phyloP scores from a whole-genome alignment of 2,797 vertebrate species.

The Argentina silus region DNA sequence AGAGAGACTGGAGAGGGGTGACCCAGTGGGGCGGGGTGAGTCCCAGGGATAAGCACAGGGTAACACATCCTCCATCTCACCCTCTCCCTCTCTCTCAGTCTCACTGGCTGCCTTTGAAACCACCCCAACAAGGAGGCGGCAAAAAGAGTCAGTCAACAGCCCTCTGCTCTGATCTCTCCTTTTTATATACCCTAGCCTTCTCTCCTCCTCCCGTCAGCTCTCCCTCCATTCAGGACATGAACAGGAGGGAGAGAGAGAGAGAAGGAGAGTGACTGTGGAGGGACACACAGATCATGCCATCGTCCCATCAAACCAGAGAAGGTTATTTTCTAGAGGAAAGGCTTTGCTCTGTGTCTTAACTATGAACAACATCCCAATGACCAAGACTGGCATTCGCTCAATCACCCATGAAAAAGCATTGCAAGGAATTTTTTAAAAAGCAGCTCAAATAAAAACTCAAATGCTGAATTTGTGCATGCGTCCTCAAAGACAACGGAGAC shows the following conservation, averaged over 20 bases:
- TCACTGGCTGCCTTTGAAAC: slow-evolving; percentile 26
- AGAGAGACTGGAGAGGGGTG: slow-evolving; percentile 6
- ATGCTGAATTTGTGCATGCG: slow-evolving; percentile 79
- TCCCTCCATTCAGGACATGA: slow-evolving; percentile 59
- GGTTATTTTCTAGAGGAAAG: slow-evolving; percentile 48
- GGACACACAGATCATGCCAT: slow-evolving; percentile 13
- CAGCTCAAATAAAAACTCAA: slow-evolving; percentile 59
- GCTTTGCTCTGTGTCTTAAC: slow-evolving; percentile 40
- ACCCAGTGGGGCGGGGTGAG: slow-evolving; percentile 7
- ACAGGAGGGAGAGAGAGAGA: slow-evolving; percentile 10
- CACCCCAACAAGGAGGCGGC: slow-evolving; percentile 50
- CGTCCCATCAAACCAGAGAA: slow-evolving; percentile 15
- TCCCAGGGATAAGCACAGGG: slow-evolving; percentile 40
- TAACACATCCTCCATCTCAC: not conserved
- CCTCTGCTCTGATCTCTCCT: slow-evolving; percentile 31
- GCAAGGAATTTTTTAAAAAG: slow-evolving; percentile 57
- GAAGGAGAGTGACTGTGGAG: slow-evolving; percentile 41
- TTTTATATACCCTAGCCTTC: slow-evolving; percentile 62
- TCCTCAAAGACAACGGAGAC: slow-evolving; percentile 63
- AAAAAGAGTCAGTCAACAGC: slow-evolving; percentile 22
- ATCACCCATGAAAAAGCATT: slow-evolving; percentile 55
- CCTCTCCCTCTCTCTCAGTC: slow-evolving; percentile 44
- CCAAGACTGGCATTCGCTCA: slow-evolving; percentile 57
- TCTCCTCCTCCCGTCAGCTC: slow-evolving; percentile 61
- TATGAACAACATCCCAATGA: slow-evolving; percentile 53